phyloP scores from a whole-genome alignment of 2,113 vertebrate genomes.

The Ardeotis arabs region DNA sequence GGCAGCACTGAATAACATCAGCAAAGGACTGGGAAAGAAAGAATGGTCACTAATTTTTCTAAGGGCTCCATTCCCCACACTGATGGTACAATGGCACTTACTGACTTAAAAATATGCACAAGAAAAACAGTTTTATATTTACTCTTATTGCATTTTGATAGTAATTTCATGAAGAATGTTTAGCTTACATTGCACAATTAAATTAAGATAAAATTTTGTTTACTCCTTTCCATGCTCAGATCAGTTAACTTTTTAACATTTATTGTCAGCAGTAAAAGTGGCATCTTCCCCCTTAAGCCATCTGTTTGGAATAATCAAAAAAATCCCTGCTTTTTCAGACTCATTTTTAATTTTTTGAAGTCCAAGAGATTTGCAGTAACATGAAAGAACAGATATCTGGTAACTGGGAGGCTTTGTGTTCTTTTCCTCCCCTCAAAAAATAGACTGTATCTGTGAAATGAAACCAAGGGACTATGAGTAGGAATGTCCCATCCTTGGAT shows the following conservation, averaged over 20 bases:
- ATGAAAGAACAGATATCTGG: not conserved
- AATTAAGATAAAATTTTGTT: not conserved
- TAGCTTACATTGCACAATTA: not conserved
- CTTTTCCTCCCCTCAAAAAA: not conserved
- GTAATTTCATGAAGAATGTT: not conserved
- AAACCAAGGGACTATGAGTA: not conserved
- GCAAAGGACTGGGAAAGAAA: not conserved
- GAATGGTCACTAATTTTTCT: not conserved
- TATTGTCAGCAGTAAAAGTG: not conserved
- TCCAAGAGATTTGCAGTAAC: not conserved
- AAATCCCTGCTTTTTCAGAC: not conserved
- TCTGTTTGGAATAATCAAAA: not conserved
- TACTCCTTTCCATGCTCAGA: not conserved
- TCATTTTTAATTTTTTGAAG: not conserved
- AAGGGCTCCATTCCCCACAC: not conserved
- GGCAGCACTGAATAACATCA: not conserved
- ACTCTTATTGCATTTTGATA: not conserved
- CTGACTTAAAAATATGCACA: not conserved
- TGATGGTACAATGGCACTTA: not conserved
- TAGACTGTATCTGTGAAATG: not conserved
- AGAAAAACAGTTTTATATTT: not conserved
- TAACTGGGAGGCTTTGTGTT: not conserved
- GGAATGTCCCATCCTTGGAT: not conserved
- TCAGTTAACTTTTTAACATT: not conserved
- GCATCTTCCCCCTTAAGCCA: not conserved